Evolutionary conservation across 2,888 invertebrate genomes (phyloP).

Genomic region (Orthosia gothica): DNA sequence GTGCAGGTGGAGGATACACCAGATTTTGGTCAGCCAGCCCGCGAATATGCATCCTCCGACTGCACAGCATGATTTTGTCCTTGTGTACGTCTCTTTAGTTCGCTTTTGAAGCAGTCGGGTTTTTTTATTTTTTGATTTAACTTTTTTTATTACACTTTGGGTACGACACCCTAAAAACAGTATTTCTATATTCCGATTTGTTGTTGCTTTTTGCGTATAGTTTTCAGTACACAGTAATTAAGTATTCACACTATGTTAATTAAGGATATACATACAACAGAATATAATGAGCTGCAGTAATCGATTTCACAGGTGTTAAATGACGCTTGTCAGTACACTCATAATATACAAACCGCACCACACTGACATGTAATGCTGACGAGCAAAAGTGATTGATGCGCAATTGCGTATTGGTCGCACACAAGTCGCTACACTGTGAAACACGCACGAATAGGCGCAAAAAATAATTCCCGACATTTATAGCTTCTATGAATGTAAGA

Average conservation of each 20-base stretch:
- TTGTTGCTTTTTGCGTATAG: neutral
- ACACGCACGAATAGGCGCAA: conserved; percentile 25
- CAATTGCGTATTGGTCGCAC: conserved; percentile 6
- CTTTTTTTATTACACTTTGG: too few relatives aligned
- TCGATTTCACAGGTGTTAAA: conserved; percentile 52
- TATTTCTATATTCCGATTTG: conserved; percentile 11
- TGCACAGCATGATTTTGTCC: too few relatives aligned
- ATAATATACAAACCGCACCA: conserved; percentile 26
- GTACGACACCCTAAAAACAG: too few relatives aligned
- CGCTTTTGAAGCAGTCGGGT: too few relatives aligned
- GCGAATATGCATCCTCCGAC: too few relatives aligned
- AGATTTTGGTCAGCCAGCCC: too few relatives aligned
- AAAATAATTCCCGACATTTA: conserved; percentile 22
- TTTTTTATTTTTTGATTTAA: too few relatives aligned
- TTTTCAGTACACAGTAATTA: conserved; percentile 8
- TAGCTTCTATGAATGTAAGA: conserved; percentile 45
- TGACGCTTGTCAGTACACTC: conserved; percentile 41
- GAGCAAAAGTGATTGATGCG: conserved; percentile 47
- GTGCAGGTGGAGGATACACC: too few relatives aligned
- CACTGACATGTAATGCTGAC: conserved; percentile 46
- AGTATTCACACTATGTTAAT: conserved; percentile 21
- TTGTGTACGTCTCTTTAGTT: too few relatives aligned
- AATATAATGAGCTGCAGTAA: conserved; percentile 42
- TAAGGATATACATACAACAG: conserved; percentile 1
- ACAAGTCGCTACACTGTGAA: conserved; percentile 23